Percentiles rank a stretch among this genome's conserved stretches.
Conservation (phyloP, 1,140 invertebrate genomes). For the Grapholita molesta region DNA sequence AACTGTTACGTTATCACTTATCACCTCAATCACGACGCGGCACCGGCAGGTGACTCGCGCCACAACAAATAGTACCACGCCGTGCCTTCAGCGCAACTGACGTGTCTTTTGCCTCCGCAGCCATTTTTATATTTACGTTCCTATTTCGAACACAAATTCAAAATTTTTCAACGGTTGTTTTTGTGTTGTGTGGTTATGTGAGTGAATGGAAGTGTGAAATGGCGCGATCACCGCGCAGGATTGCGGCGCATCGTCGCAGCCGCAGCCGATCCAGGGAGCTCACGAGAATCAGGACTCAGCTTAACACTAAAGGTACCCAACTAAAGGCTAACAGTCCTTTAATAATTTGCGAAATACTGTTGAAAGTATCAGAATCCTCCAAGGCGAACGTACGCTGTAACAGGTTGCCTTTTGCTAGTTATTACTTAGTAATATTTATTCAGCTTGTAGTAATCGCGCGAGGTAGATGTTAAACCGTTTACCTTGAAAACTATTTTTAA, state of each 20-base stretch:
- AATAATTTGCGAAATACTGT: too few relatives aligned
- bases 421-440: neutral
- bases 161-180: neutral
- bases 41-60: conserved; percentile 9
- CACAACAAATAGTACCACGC: conserved; percentile 37
- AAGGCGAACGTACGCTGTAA: neutral
- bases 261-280: conserved; percentile 54
- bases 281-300: conserved; percentile 50
- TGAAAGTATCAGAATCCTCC: neutral
- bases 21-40: conserved; percentile 20
- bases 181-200: conserved; percentile 30
- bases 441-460: neutral
- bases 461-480: neutral
- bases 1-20: conserved; percentile 22
- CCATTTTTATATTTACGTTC: neutral
- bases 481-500: neutral
- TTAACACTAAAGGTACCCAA: conserved; percentile 65
- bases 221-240: conserved; percentile 60
- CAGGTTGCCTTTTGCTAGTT: neutral
- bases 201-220: conserved; percentile 36
- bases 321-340: neutral
- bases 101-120: conserved; percentile 37
- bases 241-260: conserved; percentile 43
- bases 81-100: conserved; percentile 42
- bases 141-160: neutral